Base-by-base conservation (phyloP, 2,113 vertebrate genomes). In the Perognathus longimembris region DNA sequence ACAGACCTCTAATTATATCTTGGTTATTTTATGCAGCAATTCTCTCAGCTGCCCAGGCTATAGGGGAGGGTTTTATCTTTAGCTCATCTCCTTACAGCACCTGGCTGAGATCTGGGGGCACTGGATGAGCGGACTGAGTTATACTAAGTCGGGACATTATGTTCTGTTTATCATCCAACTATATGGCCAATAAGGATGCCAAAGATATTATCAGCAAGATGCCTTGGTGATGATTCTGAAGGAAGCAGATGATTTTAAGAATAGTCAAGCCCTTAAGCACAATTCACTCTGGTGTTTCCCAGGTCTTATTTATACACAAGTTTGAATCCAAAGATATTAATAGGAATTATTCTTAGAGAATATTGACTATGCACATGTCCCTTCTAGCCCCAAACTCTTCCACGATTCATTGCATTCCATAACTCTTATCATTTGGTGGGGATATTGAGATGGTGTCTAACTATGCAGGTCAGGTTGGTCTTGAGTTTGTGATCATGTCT, bases 321-420 rank as follows among this genome's bases (percentile, higher is more conserved):
- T 0, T 83, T 38, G 63, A 38, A 26, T 45, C 61, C 42, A 45
- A 87, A 85, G 54, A 45, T 42, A 26, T 7, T 57, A 71, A n/a
- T 28, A 82, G 64, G 26, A 86, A 76, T 76, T 42, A 54, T 71
- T 66, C 30, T 71, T 70, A 57, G 70, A 64, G 34, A 74, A 67
- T 34, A 59, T 45, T 20, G 28, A 14, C 26, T 32, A 36, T 30
- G 36, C 7, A 30, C 1, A 20, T n/a, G 32, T 77, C 11, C 11
- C 21, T 84, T 66, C 10, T 9, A 22, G 34, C 6, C 5, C 34
- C 28, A 3, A 1, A 50, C 20, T 67, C 59, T 10, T 59, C 21
- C 20, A 6, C 14, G 24, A 40, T 45, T n/a, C 36, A 24, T 7
- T 50, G 18, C 6, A 15, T 45, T 57, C 30, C 30, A 5, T 24